A percentile compares a stretch with the other conserved stretches of the same genome.
phyloP scores from a whole-genome alignment of 2,797 vertebrate species.

The Pempheris klunzingeri region DNA sequence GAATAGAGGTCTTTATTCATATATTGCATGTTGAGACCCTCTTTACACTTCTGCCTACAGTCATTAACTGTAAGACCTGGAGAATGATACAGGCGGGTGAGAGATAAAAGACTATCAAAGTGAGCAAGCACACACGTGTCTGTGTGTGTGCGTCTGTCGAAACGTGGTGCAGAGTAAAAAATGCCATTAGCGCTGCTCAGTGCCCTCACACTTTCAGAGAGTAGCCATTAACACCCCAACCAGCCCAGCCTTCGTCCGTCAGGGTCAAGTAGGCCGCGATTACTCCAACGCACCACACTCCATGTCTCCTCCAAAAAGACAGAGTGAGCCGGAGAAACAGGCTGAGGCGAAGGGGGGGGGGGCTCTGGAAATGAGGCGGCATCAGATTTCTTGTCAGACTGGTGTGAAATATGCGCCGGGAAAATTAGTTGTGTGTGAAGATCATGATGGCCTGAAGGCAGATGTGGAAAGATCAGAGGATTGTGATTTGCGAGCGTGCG shows the following conservation, averaged over 20 bases:
- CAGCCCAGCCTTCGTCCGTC: conserved; percentile 5
- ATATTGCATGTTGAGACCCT: conserved; percentile 20
- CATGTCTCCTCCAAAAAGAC: background rate
- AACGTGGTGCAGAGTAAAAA: background rate
- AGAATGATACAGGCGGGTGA: conserved; percentile 29
- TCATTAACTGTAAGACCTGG: conserved; percentile 40
- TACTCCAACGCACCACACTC: conserved; percentile 13
- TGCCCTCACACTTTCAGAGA: conserved; percentile 31
- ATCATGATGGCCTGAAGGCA: conserved; percentile 37
- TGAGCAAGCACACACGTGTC: background rate
- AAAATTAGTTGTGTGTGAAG: conserved; percentile 62
- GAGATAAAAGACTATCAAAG: conserved; percentile 21
- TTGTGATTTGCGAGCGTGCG: conserved; percentile 28
- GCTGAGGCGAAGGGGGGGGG: too few species aligned
- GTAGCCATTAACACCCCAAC: conserved; percentile 54
- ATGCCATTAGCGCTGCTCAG: conserved; percentile 26
- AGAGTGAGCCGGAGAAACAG: background rate
- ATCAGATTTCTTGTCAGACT: conserved; percentile 57
- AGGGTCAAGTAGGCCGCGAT: conserved; percentile 58
- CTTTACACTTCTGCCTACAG: conserved; percentile 17
- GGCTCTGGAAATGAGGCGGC: conserved; percentile 39
- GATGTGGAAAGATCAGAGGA: conserved; percentile 44
- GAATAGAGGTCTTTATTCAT: conserved; percentile 24
- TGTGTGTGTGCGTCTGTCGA: background rate
- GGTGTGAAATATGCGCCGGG: conserved; percentile 53